These are phyloP conservation scores for Delphinapterus leucas DNA, from an alignment of 2,113 vertebrate genomes.

Conservation along the genomic window DNA sequence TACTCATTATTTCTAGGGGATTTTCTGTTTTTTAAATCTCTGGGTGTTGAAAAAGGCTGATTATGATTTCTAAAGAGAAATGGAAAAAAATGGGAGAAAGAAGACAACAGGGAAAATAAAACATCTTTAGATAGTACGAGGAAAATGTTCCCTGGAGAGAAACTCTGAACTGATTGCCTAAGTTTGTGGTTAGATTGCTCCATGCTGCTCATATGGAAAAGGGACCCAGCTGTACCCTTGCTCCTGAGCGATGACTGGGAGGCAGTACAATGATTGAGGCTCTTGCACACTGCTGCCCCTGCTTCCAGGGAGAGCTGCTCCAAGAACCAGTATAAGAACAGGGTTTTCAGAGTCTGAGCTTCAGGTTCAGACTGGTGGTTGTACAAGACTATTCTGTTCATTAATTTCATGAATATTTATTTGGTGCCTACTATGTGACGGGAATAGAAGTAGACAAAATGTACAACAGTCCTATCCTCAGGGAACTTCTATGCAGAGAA, in stretches of 20 bases:
- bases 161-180: not conserved
- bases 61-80: slow-evolving; percentile 10
- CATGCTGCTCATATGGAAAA: not conserved
- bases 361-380: not conserved
- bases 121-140: not conserved
- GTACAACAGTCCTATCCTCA: not conserved
- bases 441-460: not conserved
- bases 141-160: not conserved
- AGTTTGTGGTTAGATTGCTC: not conserved
- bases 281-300: not conserved
- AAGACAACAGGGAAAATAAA: not conserved
- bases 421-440: not conserved
- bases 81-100: not conserved
- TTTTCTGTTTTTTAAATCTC: slow-evolving; percentile 23
- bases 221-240: too few relatives aligned
- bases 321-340: not conserved
- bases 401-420: not conserved
- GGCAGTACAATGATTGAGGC: not conserved
- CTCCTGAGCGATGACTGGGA: not conserved
- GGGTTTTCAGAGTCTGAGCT: not conserved
- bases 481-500: not conserved
- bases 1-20: not conserved
- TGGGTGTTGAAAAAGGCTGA: not conserved
- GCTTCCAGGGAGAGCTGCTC: not conserved
- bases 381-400: not conserved